These are phyloP conservation scores for Barbus barbus DNA, from an alignment of 2,113 vertebrate species.

Conservation along the genomic window DNA sequence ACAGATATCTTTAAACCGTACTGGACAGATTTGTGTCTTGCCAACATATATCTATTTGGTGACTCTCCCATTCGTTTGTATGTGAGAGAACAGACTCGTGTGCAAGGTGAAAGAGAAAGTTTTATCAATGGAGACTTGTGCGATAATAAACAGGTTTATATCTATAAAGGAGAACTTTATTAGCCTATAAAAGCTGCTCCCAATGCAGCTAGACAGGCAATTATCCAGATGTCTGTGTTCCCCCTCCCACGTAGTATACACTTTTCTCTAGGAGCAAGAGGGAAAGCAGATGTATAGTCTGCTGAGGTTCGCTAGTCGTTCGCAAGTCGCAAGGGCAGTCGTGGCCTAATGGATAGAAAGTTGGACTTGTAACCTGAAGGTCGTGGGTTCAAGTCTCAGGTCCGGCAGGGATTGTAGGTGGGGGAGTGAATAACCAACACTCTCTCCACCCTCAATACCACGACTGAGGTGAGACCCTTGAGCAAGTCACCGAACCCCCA, in stretches of 20 bases:
- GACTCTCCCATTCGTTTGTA: neutral
- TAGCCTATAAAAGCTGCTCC: slow-evolving; percentile 35
- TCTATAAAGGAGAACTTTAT: slow-evolving; percentile 31
- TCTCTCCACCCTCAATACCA: too few species aligned
- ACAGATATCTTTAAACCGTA: neutral
- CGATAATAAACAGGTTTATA: slow-evolving; percentile 23
- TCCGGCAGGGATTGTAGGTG: too few species aligned
- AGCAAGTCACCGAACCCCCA: too few species aligned
- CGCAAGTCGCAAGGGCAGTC: too few species aligned
- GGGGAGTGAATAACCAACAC: too few species aligned
- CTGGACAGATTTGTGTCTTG: neutral
- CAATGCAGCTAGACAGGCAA: slow-evolving; percentile 24
- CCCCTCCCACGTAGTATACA: slow-evolving; percentile 20
- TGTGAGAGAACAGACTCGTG: neutral
- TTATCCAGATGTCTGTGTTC: slow-evolving; percentile 23
- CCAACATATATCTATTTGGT: neutral
- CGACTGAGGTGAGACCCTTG: too few species aligned
- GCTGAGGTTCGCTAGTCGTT: slow-evolving; percentile 10
- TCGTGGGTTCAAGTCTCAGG: too few species aligned
- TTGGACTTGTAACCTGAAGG: too few species aligned
- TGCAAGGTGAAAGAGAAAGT: slow-evolving; percentile 32
- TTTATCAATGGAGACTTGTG: slow-evolving; percentile 21
- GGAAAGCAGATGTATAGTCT: slow-evolving; percentile 31
- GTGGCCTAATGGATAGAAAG: too few species aligned
- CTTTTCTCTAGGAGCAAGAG: neutral